These are phyloP conservation scores for Oncopeltus fasciatus DNA, from an alignment of 1,140 invertebrate genomes.

Conservation along the genomic window DNA sequence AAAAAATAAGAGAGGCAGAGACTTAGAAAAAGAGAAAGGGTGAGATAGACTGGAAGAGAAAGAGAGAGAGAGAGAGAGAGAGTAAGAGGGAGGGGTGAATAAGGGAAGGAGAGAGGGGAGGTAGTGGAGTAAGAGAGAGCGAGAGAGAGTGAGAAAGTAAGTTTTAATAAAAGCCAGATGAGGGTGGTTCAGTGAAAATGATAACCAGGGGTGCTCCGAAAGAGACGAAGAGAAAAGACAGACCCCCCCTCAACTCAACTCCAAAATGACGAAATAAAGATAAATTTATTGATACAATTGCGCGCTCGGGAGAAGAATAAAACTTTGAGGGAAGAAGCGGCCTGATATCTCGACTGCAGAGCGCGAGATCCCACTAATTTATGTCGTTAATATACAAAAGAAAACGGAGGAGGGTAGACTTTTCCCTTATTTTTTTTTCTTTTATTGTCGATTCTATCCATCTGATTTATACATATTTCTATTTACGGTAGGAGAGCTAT, in stretches of 20 bases:
- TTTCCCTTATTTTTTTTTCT: neutral
- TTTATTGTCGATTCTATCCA: neutral
- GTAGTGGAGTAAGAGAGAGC: neutral
- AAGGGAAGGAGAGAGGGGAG: neutral
- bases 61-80: neutral
- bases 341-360: neutral
- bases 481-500: neutral
- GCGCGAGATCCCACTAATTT: constrained; percentile 2
- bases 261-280: constrained; percentile 13
- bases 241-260: neutral
- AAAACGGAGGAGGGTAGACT: neutral
- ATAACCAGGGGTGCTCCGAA: too few relatives aligned
- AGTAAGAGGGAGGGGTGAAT: neutral
- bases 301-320: neutral
- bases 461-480: neutral
- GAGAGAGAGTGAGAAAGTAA: neutral
- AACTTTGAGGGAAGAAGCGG: too few relatives aligned
- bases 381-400: constrained; percentile 12
- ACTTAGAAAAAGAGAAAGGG: neutral
- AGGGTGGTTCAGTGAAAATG: neutral
- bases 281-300: constrained; percentile 14
- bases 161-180: neutral
- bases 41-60: neutral
- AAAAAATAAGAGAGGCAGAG: neutral
- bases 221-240: too few relatives aligned